Evolutionary conservation across 2,888 invertebrate genomes (phyloP).

Genomic region (Stratiomys singularior): DNA sequence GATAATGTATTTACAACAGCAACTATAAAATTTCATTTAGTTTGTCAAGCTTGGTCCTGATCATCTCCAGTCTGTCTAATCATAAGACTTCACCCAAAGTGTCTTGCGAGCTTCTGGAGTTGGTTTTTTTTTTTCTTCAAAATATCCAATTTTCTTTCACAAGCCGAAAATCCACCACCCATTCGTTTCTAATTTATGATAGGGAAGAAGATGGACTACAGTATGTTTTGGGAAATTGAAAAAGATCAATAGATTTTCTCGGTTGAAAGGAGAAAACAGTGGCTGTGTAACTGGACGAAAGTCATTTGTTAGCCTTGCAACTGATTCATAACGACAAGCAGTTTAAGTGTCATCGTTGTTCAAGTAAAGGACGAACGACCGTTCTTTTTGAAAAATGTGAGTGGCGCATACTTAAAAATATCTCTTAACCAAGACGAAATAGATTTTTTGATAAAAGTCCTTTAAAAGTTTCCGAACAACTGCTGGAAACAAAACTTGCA

Average conservation of each 20-base stretch:
- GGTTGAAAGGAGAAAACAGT: not conserved
- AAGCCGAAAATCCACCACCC: conserved; percentile 42
- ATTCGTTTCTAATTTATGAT: conserved; percentile 46
- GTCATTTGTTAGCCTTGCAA: too few relatives aligned
- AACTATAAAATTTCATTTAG: conserved; percentile 34
- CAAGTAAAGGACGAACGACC: too few relatives aligned
- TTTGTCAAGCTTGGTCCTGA: not conserved
- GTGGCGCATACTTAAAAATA: too few relatives aligned
- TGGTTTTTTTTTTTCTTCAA: not conserved
- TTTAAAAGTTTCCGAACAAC: conserved; percentile 11
- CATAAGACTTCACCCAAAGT: not conserved
- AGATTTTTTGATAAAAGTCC: too few relatives aligned
- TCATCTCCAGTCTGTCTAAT: not conserved
- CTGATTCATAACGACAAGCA: too few relatives aligned
- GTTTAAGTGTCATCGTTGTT: too few relatives aligned
- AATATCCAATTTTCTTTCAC: conserved; percentile 46
- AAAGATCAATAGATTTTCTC: conserved; percentile 42
- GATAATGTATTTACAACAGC: not conserved
- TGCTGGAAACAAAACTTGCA: conserved; percentile 13
- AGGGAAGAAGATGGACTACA: conserved; percentile 33
- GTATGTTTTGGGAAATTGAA: conserved; percentile 35
- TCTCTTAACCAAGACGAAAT: too few relatives aligned
- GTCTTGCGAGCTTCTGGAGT: conserved; percentile 24
- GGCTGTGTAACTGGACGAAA: not conserved
- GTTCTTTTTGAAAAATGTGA: too few relatives aligned